Conservation (phyloP, 92 coral and sea anemone species). For the Galaxea fascicularis region DNA sequence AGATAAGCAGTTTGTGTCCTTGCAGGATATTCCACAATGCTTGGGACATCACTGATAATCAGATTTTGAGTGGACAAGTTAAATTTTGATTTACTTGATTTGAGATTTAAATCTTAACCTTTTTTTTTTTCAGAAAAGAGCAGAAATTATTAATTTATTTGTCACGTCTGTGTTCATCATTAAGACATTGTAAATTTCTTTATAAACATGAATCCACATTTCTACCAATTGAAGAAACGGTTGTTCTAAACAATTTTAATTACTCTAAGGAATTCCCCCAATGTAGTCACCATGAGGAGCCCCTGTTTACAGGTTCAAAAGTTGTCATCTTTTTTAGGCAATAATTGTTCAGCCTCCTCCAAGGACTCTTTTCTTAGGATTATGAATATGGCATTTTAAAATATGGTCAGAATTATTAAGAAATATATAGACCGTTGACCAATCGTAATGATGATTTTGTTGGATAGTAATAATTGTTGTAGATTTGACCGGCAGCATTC, state of each 20-base stretch:
- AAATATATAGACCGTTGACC: neutral
- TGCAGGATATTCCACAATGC: neutral
- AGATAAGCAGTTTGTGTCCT: neutral
- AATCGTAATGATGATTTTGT: neutral
- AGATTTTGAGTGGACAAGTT: slow-evolving; percentile 3
- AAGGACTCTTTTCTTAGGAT: neutral
- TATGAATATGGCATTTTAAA: neutral
- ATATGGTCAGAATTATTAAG: neutral
- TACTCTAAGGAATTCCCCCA: neutral
- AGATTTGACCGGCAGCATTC: too few relatives aligned
- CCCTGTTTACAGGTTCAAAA: neutral
- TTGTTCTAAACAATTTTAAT: slow-evolving; percentile 4
- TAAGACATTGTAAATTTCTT: neutral
- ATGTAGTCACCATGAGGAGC: neutral
- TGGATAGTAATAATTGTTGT: too few relatives aligned
- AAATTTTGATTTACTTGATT: neutral
- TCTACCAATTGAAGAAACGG: neutral
- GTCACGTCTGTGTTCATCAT: neutral
- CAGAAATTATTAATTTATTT: slow-evolving; percentile 8
- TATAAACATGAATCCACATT: neutral
- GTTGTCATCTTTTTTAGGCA: neutral
- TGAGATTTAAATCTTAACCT: neutral
- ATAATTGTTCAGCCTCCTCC: neutral
- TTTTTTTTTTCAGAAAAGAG: neutral
- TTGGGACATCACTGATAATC: neutral